Evolutionary conservation across 2,113 vertebrate genomes (phyloP), one percentile per base, ranked within the genome.

Genomic region (Chionis minor): DNA sequence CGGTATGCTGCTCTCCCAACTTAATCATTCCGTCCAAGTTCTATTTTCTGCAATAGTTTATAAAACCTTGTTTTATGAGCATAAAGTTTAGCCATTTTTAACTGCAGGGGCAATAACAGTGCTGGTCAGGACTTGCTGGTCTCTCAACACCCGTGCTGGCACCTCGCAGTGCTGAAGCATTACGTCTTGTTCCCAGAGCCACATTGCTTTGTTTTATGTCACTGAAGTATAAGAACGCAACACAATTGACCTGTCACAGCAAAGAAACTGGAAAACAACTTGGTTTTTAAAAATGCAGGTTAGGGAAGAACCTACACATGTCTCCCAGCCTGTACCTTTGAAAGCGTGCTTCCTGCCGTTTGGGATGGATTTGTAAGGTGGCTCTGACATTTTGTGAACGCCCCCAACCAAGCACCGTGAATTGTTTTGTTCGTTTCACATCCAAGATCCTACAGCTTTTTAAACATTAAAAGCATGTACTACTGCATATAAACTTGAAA

Each of bases 391-490:
- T 96, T 96, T 94, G 79, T 90, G 92, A 97, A 94, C 92, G 92
- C 87, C 83, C 86, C 79, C 87, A 96, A 73, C 59, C 26, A 58
- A 91, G 61, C 61, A 81, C 19, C 96, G 75, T 94, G 95, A 97
- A 94, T 97, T 97, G 97, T 94, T 97, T 75, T 95, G 54, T 81
- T 90, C 95, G 94, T 96, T 97, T 96, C 89, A 82, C 95, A 93
- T 96, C 85, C 97, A 94, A 96, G 89, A 92, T 69, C 92, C 91
- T 52, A 82, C 24, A 54, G 51, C 70, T 96, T 96, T 95, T 94
- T 94, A 81, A 87, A 69, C 62, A 91, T 74, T 92, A 94, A 93
- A 96, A 96, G 75, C 82, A 92, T 61, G 59, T 74, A 94, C 89
- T 94, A 88, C 85, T 86, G 86, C 81, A 95, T 92, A 85, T 86